These are phyloP conservation scores for Tillus elongatus DNA, from an alignment of 2,888 invertebrate species.

Conservation along the genomic window DNA sequence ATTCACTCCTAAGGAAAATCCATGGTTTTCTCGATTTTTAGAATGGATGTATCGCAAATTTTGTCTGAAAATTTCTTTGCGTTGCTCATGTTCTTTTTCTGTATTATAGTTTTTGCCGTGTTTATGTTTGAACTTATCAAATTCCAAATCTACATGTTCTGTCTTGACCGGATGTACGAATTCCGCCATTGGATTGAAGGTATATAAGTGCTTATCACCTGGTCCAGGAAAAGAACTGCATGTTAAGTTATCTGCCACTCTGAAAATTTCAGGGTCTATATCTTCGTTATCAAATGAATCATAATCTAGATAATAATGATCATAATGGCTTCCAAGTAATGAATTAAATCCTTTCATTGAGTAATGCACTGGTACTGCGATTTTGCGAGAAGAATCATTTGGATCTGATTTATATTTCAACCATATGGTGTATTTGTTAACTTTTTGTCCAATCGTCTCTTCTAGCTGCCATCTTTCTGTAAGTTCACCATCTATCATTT, in stretches of 20 bases:
- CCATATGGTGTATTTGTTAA: constrained; percentile 85
- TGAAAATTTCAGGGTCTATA: constrained; percentile 61
- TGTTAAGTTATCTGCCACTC: constrained; percentile 50
- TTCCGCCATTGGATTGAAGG: constrained; percentile 91
- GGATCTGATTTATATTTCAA: constrained; percentile 60
- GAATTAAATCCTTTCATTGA: constrained; percentile 93
- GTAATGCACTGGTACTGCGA: constrained; percentile 70
- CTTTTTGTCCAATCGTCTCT: constrained; percentile 63
- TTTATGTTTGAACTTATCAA: constrained; percentile 61
- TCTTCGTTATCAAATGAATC: constrained; percentile 55
- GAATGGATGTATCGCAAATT: constrained; percentile 59
- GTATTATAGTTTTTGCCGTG: constrained; percentile 62
- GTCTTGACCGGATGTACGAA: constrained; percentile 66
- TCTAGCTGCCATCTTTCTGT: constrained; percentile 73
- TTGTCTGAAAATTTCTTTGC: constrained; percentile 75
- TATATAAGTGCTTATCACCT: constrained; percentile 62
- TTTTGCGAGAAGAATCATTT: constrained; percentile 34
- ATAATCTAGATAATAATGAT: constrained; percentile 86
- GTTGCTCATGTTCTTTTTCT: constrained; percentile 55
- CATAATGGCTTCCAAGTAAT: constrained; percentile 89
- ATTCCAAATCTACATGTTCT: constrained; percentile 64
- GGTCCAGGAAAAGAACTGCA: constrained; percentile 83
- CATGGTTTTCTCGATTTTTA: constrained; percentile 34
- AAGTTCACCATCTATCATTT: constrained; percentile 58
- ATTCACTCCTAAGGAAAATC: constrained; percentile 68